Evolutionary conservation across 64 coral and sea anemone genomes (phyloP), one percentile per base, ranked within the genome.

Genomic region (Stylophora pistillata): DNA sequence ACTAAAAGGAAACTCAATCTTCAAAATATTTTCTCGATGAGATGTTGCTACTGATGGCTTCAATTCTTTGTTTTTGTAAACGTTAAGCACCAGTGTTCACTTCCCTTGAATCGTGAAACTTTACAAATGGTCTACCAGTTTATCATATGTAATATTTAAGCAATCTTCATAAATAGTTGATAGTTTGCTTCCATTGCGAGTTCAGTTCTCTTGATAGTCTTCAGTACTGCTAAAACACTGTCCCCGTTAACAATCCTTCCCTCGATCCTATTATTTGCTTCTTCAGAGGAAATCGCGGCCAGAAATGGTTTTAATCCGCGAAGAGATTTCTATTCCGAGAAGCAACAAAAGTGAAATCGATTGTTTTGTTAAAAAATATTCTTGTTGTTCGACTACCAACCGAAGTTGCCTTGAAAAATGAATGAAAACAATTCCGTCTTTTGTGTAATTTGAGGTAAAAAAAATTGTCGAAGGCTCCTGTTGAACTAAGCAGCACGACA

Each of bases 81-180:
- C 79, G 59, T 83, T 62, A 63, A 71, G 85, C 74, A 80, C 87
- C 68, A 65, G 88, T 82, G 86, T 93, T 53, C 68, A 87, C 87
- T 84, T 87, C 9, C 41, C 73, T 92, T 83, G 32, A 52, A 23
- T 84, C 56, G 75, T 73, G 63, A 82, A 83, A 33, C 37, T 73
- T 74, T 79, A 95, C 86, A 92, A 92, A 82, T 87, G 73, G 60
- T 59, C 76, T 89, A 89, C 88, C 94, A 85, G 88, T 55, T 74
- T 73, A 74, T 26, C 86, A 82, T 95, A 95, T 95, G 94, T 95
- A 95, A 95, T 95, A 95, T 95, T 95, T 92, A 95, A 95, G 61
- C 52, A 72, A 88, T 92, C 37, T 91, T 92, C 87, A 95, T 95
- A 64, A 95, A 92, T 95, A 88, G 58, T 95, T 95, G 55, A 95